Evolutionary conservation across 92 coral and sea anemone genomes (phyloP).

Genomic region (Umimayanthus chanpuru): DNA sequence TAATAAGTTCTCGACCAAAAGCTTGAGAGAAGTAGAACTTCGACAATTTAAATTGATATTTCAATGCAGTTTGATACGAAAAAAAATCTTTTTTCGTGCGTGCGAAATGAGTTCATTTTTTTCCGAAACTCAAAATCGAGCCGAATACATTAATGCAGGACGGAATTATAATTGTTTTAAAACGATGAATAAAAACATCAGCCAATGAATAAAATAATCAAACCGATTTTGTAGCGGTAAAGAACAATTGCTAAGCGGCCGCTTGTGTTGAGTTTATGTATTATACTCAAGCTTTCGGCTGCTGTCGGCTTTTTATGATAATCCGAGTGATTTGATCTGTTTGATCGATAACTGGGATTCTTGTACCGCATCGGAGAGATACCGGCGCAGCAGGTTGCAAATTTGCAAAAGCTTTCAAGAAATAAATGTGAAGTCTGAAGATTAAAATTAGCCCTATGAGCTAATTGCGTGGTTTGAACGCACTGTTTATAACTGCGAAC

Average conservation of each 20-base stretch:
- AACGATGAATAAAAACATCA: slow-evolving; percentile 46
- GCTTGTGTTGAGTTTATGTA: not conserved
- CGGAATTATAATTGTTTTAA: slow-evolving; percentile 37
- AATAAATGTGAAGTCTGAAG: slow-evolving; percentile 31
- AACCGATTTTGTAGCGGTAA: slow-evolving; percentile 42
- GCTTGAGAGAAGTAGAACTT: slow-evolving; percentile 1
- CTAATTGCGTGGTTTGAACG: slow-evolving; percentile 18
- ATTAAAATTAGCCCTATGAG: slow-evolving; percentile 40
- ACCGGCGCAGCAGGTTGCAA: slow-evolving; percentile 35
- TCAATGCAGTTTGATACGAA: not conserved
- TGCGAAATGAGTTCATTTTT: slow-evolving; percentile 11
- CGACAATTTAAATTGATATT: slow-evolving; percentile 23
- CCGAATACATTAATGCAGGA: not conserved
- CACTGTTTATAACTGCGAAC: slow-evolving; percentile 15
- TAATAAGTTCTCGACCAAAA: slow-evolving; percentile 23
- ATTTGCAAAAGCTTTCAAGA: slow-evolving; percentile 27
- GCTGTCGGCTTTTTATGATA: slow-evolving; percentile 25
- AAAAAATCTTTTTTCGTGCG: slow-evolving; percentile 1
- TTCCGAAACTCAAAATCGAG: not conserved
- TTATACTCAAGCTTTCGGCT: slow-evolving; percentile 21
- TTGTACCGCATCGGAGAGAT: slow-evolving; percentile 16
- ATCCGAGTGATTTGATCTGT: slow-evolving; percentile 17
- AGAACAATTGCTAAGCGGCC: slow-evolving; percentile 23
- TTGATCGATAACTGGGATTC: slow-evolving; percentile 31
- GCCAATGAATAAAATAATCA: slow-evolving; percentile 38